Evolutionary conservation across 2,888 invertebrate genomes (phyloP), one percentile per base, ranked within the genome.

Genomic region (Prenolepis imparis): DNA sequence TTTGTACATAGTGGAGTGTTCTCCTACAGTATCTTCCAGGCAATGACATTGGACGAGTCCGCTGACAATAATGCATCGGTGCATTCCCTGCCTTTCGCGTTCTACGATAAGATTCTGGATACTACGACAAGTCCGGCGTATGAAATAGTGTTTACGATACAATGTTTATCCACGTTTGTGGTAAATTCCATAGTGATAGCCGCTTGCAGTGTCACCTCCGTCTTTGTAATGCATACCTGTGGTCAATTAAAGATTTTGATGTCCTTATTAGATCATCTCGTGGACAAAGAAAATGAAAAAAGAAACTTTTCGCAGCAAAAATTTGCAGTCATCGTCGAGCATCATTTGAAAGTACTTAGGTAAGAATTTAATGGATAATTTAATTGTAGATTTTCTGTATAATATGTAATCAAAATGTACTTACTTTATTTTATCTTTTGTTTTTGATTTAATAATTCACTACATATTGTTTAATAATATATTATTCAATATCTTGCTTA

Each of bases 1-100:
- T 87, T 90, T 11, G 85, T 88, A 85, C 90, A 90, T 41, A 61
- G 83, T 9, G 90, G 88, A 32, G 88, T 87, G 1, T 78, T 90
- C 74, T 90, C 88, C 57, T 91, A 87, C 84, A 77, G 73, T 18
- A 75, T 83, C 0, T 64, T 91, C 18, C 83, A 87, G 75, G 91
- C 88, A 18, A 70, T 91, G 6, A 86, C 87, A 15, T 70, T 83
- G 0, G 87, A 78, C 36, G 86, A 82, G 8, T 59, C 73, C n/a
- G n/a, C 67, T 21, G 55, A 68, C 75, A n/a, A 84, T 21, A 91
- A 88, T 63, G 66, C 73, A 3, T 86, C 89, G 5, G 24, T 87
- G 28, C 74, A 82, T 28, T 59, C 44, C 36, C 74, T 84, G 32
- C 87, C 85, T 15, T 89, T 86, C 84, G 86, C 91, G 11, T 89